Percentiles rank a stretch among this genome's conserved stretches.
Evolutionary conservation across 2,113 vertebrate genomes (phyloP).

Genomic region (Calypte anna): DNA sequence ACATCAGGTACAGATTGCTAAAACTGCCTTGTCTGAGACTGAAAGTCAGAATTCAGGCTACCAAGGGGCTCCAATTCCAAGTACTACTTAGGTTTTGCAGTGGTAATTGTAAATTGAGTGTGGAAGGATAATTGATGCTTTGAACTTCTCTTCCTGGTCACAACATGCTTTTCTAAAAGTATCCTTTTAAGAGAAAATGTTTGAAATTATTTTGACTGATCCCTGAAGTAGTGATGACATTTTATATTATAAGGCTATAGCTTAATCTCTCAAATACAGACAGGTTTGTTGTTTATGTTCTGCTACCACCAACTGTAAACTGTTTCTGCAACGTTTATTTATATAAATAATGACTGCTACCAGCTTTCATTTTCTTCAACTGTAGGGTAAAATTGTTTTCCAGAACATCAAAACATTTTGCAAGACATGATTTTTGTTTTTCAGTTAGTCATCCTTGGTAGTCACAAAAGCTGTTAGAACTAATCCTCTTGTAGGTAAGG

Average conservation of each 20-base stretch:
- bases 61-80: not conserved
- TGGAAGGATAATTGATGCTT: not conserved
- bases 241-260: not conserved
- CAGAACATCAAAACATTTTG: not conserved
- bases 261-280: not conserved
- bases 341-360: not conserved
- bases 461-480: not conserved
- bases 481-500: not conserved
- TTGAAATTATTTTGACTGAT: not conserved
- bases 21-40: not conserved
- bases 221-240: not conserved
- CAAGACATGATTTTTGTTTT: not conserved
- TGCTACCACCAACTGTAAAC: rapidly evolving
- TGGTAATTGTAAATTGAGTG: not conserved
- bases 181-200: not conserved
- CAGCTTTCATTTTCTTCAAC: not conserved
- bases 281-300: not conserved
- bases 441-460: not conserved
- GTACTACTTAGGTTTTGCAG: not conserved
- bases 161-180: not conserved
- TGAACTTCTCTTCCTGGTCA: not conserved
- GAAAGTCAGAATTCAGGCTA: not conserved
- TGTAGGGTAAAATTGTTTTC: not conserved
- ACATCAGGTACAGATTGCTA: not conserved
- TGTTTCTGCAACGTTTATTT: not conserved